Base-by-base conservation (phyloP, 2,113 vertebrate genomes). In the Herpetotheres cachinnans region DNA sequence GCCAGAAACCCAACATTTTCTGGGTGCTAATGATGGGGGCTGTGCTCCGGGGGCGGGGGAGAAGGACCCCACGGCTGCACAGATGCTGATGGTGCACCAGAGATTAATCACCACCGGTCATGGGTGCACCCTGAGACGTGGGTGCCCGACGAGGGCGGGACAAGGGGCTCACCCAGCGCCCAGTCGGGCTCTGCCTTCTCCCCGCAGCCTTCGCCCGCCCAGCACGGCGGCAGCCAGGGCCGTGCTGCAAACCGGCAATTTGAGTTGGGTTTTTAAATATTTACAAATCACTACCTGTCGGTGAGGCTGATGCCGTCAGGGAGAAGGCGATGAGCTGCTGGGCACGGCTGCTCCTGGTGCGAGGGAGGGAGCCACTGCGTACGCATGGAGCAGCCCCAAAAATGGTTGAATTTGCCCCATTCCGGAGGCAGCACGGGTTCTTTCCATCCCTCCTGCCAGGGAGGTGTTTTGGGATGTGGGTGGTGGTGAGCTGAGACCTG, bases 11-110 rank as follows among this genome's bases (percentile, higher is more conserved):
- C 92, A 62, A 52, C 76, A 50, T 93, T 97, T 96, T 92, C 92
- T 92, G 90, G 96, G 96, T 80, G 92, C 42, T 95, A 96, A 92
- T 92, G 95, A 95, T 2, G n/a, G 72, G 88, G 92, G 90, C 61
- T 30, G 92, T 3, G 73, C 59, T 40, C 70, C 1, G 18, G 47
- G 61, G 34, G 55, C 1, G n/a, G 70, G 58, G 56, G 70, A 44
- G 49, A 44, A 44, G 84, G 85, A 77, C 83, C 94, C 73, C 38
- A 4, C 2, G 8, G 50, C 11, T 2, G 22, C 34, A 25, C 9
- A 1, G 86, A 4, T 13, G 76, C 38, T 11, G 72, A 1, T 2
- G 82, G 6, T 26, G 61, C 42, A 3, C 36, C 29, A 5, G 52
- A 9, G 49, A 18, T 26, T 34, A 6, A 52, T 46, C 34, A 1